These are phyloP conservation scores for Anoplolepis gracilipes DNA, from an alignment of 1,140 invertebrate species.

Conservation along the genomic window DNA sequence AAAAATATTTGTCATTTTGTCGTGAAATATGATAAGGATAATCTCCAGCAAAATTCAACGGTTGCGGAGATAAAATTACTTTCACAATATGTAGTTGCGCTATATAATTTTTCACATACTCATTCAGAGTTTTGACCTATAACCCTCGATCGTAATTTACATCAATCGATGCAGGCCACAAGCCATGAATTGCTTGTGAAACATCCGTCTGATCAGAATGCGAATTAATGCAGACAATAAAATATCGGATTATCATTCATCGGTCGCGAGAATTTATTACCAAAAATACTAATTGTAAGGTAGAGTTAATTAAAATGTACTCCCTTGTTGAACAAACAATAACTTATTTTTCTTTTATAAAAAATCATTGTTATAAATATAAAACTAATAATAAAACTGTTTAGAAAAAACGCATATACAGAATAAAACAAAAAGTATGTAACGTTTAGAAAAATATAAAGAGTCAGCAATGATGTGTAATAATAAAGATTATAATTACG, in stretches of 20 bases:
- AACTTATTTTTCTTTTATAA: too few relatives aligned
- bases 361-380: not conserved
- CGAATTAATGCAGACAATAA: constrained; percentile 62
- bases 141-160: constrained; percentile 41
- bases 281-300: not conserved
- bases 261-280: constrained; percentile 12
- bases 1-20: constrained; percentile 15
- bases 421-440: not conserved
- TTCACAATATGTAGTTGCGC: not conserved
- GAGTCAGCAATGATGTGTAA: not conserved
- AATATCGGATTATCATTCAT: constrained; percentile 67
- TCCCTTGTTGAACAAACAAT: constrained; percentile 33
- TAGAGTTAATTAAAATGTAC: constrained; percentile 48
- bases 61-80: not conserved
- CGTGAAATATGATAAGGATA: constrained; percentile 1
- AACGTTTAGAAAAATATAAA: not conserved
- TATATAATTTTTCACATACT: not conserved
- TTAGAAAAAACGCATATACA: too few relatives aligned
- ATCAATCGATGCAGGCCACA: constrained; percentile 56
- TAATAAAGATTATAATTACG: not conserved
- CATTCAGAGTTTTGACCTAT: not conserved
- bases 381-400: not conserved
- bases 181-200: constrained; percentile 55
- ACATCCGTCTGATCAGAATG: constrained; percentile 6
- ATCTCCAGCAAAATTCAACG: not conserved